These are phyloP conservation scores for Drosophila paramelanica DNA, from an alignment of 2,888 invertebrate genomes.

Conservation along the genomic window DNA sequence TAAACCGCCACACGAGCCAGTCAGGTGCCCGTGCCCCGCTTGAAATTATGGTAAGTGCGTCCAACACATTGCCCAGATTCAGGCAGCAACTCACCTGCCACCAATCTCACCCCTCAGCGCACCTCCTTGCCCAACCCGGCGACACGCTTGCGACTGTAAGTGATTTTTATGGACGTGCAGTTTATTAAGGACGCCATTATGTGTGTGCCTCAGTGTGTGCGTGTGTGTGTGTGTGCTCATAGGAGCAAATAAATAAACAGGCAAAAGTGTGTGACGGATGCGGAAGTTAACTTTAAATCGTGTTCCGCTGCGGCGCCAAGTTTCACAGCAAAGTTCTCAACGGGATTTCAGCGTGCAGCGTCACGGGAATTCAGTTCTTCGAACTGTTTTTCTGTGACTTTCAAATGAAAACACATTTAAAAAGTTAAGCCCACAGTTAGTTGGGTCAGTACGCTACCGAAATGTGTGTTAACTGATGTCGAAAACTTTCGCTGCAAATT, in stretches of 20 bases:
- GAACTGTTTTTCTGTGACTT: not conserved
- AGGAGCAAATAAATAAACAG: conserved; percentile 18
- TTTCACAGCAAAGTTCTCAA: conserved; percentile 25
- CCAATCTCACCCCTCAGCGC: not conserved
- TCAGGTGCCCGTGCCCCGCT: conserved; percentile 21
- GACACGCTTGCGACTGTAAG: conserved; percentile 43
- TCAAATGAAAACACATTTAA: not conserved
- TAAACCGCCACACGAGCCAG: conserved; percentile 59
- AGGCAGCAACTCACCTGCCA: conserved; percentile 2
- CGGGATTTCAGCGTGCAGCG: not conserved
- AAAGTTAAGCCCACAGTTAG: not conserved
- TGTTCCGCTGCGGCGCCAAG: not conserved
- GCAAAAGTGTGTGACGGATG: conserved; percentile 2
- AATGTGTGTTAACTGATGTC: not conserved
- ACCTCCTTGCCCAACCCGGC: not conserved
- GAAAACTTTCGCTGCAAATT: no score
- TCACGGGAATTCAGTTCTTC: conserved; percentile 1
- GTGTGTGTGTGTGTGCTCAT: not conserved
- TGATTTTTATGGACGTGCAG: conserved; percentile 68
- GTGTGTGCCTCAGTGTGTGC: not conserved
- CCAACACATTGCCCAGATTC: conserved; percentile 38
- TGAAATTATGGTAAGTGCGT: conserved; percentile 60
- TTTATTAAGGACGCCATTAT: conserved; percentile 65
- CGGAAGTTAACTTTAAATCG: conserved; percentile 33
- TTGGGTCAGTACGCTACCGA: not conserved